Conservation (phyloP, 2,888 invertebrate species). For the Dynastes tityus region DNA sequence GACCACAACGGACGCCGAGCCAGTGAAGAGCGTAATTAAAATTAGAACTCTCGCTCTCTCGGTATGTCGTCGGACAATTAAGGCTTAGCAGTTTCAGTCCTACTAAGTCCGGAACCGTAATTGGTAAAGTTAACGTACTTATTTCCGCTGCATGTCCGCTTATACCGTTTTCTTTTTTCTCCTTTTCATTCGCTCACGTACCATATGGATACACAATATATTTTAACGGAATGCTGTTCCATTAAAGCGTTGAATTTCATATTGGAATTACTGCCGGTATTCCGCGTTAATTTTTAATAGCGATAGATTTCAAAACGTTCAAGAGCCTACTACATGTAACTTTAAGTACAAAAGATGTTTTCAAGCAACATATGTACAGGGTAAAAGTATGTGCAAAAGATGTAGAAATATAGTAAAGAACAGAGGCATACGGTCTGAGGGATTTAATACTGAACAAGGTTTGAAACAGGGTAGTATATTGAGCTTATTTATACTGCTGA, state of each 20-base stretch:
- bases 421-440: too few species aligned
- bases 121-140: conserved; percentile 37
- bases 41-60: conserved; percentile 27
- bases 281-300: not conserved
- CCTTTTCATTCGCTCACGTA: conserved; percentile 4
- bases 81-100: conserved; percentile 33
- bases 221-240: conserved; percentile 33
- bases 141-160: conserved; percentile 38
- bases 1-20: not conserved
- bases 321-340: too few species aligned
- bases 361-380: too few species aligned
- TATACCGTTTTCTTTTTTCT: conserved; percentile 27
- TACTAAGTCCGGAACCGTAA: conserved; percentile 40
- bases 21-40: conserved; percentile 28
- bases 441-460: too few species aligned
- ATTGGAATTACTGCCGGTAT: not conserved
- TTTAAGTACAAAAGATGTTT: too few species aligned
- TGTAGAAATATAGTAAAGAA: too few species aligned
- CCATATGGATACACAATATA: not conserved
- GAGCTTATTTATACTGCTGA: too few species aligned
- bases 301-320: not conserved
- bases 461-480: too few species aligned
- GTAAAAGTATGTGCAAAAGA: too few species aligned
- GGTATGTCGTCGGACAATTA: conserved; percentile 39
- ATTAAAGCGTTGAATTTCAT: conserved; percentile 30